Evolutionary conservation across 2,797 vertebrate species (phyloP), one percentile per base, ranked within the genome.

Genomic region (Pelobates cultripes): DNA sequence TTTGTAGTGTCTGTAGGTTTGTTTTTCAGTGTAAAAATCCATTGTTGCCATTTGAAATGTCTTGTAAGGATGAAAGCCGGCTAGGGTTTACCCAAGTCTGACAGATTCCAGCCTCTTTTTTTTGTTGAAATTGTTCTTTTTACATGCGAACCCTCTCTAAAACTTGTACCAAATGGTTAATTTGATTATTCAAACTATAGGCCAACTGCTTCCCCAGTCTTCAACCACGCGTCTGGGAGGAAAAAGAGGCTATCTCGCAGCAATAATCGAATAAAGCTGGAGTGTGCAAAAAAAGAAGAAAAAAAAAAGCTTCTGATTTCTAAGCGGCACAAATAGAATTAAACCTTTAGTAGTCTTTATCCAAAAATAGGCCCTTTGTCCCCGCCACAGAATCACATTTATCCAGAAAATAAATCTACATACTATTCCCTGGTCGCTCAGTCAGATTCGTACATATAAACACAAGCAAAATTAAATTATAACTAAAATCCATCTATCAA

Each of bases 251-350:
- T 94, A 95, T 96, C 95, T 95, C 92, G 91, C 95, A 91, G 94
- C 93, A 96, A 95, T 98, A 98, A 99, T 99, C 96, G 95, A 99
- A 99, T 99, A 95, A 98, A 87, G 93, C 90, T 94, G 96, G 97
- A 97, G 95, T 95, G 95, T 95, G 95, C 95, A 97, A 95, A 95
- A 96, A 95, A 95, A 57, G 10, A 51, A 2, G 5, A 51, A 10
- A 5, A 57, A 57, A 57, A 96, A 95, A 94, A 95, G 95, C 95
- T 96, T 96, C 95, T 96, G 95, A 96, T 96, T 95, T 96, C 96
- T 95, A 94, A 93, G 95, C 94, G 95, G 94, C 94, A 91, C 97
- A 98, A 98, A 99, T 95, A 95, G 93, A 98, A 99, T 99, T 98
- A 99, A 88, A 96, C 94, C 92, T 92, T 94, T 94, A 91, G 94